Base-by-base conservation (phyloP, 2,888 invertebrate species). In the Epirrhoe alternata region DNA sequence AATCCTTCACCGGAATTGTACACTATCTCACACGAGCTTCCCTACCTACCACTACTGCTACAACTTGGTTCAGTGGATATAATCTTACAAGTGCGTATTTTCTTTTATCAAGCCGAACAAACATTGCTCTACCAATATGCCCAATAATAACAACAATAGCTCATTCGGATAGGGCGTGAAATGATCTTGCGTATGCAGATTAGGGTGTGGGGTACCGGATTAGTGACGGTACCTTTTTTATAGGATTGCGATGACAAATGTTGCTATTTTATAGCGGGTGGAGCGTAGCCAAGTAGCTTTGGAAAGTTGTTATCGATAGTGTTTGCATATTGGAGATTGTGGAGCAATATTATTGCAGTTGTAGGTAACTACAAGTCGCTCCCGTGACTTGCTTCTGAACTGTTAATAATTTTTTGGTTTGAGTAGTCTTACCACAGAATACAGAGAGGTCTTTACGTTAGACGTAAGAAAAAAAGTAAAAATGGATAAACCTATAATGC, bases 131-230 rank as follows among this genome's bases (percentile, higher is more conserved):
- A 8, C 50, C 30, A 64, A 68, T 68, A 70, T 69, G 66, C 71
- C 70, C 68, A 71, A 77, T 74, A 73, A 77, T 73, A 77, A 82
- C 84, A 85, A 86, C 85, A 88, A 86, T 57, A 70, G 85, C 72
- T 76, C 77, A 77, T 42, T 80, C 85, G 84, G 87, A 80, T 83
- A 86, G 86, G 87, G 92, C 92, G 92, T 93, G 91, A 93, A 93
- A 93, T 93, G 87, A 91, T 90, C 90, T 90, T 89, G 87, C 87
- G 89, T 89, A 93, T 93, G 92, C 92, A 92, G 91, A 93, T 93
- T 89, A 86, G 83, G 84, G 81, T 82, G 83, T 86, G 85, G 81
- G 79, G 75, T 77, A 80, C 74, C 64, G 85, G 89, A 90, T 92
- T 92, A 89, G 92, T 87, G 88, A 89, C 89, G 91, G 89, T 88